A percentile compares a stretch with the other conserved stretches of the same genome.
phyloP scores from a whole-genome alignment of 2,113 vertebrate species.

The Polyodon spathula region DNA sequence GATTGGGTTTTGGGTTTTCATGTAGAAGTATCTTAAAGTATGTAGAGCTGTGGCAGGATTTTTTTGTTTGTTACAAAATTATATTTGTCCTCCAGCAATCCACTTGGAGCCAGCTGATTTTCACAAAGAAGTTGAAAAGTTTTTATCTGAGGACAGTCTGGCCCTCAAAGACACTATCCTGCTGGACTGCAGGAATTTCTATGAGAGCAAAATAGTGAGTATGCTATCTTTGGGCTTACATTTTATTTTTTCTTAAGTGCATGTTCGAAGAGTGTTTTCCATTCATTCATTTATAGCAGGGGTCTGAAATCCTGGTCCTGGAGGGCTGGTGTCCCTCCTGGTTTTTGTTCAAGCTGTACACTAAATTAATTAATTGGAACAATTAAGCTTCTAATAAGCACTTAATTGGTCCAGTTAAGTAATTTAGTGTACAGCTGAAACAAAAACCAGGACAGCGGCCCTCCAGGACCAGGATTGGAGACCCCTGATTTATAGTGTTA shows the following conservation, averaged over 20 bases:
- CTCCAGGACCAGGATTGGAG: too few species aligned
- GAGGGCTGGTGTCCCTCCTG: too few species aligned
- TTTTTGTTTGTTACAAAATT: not conserved
- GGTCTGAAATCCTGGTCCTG: too few species aligned
- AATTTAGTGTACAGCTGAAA: too few species aligned
- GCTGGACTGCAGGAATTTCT: conserved; percentile 94
- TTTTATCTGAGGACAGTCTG: conserved; percentile 54
- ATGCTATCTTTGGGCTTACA: not conserved
- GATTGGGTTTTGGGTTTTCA: not conserved
- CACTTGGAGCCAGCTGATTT: conserved; percentile 84
- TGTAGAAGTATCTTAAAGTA: not conserved
- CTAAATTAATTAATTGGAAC: too few species aligned
- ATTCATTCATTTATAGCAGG: too few species aligned
- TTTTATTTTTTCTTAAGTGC: conserved; percentile 4
- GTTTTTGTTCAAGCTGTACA: too few species aligned
- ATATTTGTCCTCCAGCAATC: conserved; percentile 54
- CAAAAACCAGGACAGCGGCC: too few species aligned
- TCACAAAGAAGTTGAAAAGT: conserved; percentile 76
- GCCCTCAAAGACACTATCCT: conserved; percentile 67
- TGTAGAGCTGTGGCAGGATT: not conserved
- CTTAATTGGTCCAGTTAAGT: too few species aligned
- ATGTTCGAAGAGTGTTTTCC: too few species aligned
- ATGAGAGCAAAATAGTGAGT: conserved; percentile 96
- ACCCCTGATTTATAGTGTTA: too few species aligned
- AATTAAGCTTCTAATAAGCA: too few species aligned